Base-by-base conservation (phyloP, 1,140 invertebrate genomes). In the Lasaia peninsularis region DNA sequence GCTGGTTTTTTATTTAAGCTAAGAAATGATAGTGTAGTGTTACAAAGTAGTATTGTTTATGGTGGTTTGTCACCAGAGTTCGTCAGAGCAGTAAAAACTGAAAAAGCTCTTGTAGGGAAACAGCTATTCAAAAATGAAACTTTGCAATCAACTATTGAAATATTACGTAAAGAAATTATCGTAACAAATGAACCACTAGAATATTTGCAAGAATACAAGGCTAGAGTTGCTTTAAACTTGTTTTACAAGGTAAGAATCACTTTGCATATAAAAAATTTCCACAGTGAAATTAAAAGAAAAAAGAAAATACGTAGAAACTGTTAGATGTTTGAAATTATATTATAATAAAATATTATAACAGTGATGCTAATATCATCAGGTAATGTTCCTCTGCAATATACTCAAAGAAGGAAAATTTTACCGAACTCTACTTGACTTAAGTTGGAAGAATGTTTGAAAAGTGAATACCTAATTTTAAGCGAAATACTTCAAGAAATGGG, bases 61-160 rank as follows among this genome's bases (percentile, higher is more conserved):
- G 93, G 94, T 10, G 94, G 94, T 24, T 93, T 96, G 20, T 91
- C 89, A 60, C 83, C 92, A 8, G 67, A 90, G 9, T 96, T 95
- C 71, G 86, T 90, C 2, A 93, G 93, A 2, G 94, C 95, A 75
- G 16, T 6, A 0, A 53, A 58, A 12, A 75, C 76, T 16, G 74
- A 81, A 56, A 69, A 80, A 20, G 92, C 80, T 69, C 69, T 96
- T 0, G 34, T 77, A 3, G 92, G 91, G 1, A 90, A 91, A 65
- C 65, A 73, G n/a, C 61, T 92, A 4, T 88, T 92, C 10, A 55
- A 21, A 7, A 88, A 91, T 60, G 65, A 71, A 11, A 73, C 90
- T 1, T 61, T 92, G 0, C 81, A 89, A 61, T 58, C 69, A 9
- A 92, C 93, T 0, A 54, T 94, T 2, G 58, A 78, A 1, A 75